These are phyloP conservation scores for Cantharis flavilabris DNA, from an alignment of 2,888 invertebrate genomes.

Conservation along the genomic window DNA sequence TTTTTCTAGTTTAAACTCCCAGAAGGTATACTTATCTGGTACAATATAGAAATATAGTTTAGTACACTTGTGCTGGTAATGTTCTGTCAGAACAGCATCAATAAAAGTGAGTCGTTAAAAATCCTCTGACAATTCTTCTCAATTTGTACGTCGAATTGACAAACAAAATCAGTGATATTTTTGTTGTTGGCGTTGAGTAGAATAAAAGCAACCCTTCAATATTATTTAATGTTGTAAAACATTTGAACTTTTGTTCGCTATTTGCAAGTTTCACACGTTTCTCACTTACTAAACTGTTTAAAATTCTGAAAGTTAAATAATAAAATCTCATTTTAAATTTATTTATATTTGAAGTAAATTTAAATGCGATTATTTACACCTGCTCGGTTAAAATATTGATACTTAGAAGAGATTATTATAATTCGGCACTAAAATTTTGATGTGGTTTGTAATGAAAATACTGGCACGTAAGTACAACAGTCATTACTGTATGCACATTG, in stretches of 20 bases:
- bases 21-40: too few species aligned
- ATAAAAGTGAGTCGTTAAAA: too few species aligned
- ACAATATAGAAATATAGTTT: too few species aligned
- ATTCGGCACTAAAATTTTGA: constrained; percentile 37
- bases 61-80: too few species aligned
- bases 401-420: constrained; percentile 9
- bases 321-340: not conserved
- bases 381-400: not conserved
- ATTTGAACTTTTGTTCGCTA: not conserved
- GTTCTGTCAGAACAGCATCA: too few species aligned
- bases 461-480: constrained; percentile 41
- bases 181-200: not conserved
- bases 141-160: too few species aligned
- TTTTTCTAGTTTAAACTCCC: too few species aligned
- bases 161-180: too few species aligned
- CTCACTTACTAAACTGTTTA: not conserved
- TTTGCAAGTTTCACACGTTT: not conserved
- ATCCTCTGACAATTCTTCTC: too few species aligned
- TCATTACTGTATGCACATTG: constrained; percentile 36
- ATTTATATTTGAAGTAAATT: not conserved
- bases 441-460: constrained; percentile 43
- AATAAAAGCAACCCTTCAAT: not conserved
- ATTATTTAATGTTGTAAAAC: not conserved
- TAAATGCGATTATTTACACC: not conserved
- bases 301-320: not conserved